Evolutionary conservation across 1,140 invertebrate species (phyloP), one percentile per base, ranked within the genome.

Genomic region (Drosophila nasuta): DNA sequence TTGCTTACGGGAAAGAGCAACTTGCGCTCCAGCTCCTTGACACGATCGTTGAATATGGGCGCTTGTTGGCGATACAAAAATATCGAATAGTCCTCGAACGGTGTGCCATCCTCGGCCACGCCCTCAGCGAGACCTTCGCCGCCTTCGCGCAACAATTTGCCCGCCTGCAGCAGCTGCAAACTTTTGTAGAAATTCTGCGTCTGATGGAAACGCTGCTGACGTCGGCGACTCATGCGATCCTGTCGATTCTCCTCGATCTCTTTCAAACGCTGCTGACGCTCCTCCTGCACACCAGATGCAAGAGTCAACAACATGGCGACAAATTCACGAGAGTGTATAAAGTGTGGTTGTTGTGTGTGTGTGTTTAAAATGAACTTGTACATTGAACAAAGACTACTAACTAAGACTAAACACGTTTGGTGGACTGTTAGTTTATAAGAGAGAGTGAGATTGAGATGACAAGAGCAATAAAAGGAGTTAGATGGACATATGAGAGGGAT

Each of bases 1-100:
- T 75, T 64, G 93, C 95, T 96, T 96, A 96, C 96, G 91, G 95
- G 95, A 91, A 95, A 94, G 56, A 96, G 94, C 71, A 95, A 94
- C 93, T 96, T 96, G 93, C 94, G 94, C 92, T 97, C 96, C 82
- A 97, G 93, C 81, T 95, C 94, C 94, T 96, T 96, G 56, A 96
- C 95, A 69, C 96, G 94, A 92, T 96, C 95, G 93, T 96, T 94
- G 92, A 96, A 96, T 92, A 96, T 94, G 1, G 95, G 95, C 3
- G 95, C 95, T 41, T 95, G 96, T 93, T 96, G 95, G 41, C 95
- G 94, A 92, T 96, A 96, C 41, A 96, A 93, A 92, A 95, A 96
- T 82, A 96, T 94, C 46, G 95, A 95, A 91, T 96, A 96, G 93
- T 96, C 96, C 92, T 96, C 95, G 85, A 96, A 96, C 33, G 95